Conservation (phyloP, 2,797 vertebrate species). For the Orientallactaga sibirica region DNA sequence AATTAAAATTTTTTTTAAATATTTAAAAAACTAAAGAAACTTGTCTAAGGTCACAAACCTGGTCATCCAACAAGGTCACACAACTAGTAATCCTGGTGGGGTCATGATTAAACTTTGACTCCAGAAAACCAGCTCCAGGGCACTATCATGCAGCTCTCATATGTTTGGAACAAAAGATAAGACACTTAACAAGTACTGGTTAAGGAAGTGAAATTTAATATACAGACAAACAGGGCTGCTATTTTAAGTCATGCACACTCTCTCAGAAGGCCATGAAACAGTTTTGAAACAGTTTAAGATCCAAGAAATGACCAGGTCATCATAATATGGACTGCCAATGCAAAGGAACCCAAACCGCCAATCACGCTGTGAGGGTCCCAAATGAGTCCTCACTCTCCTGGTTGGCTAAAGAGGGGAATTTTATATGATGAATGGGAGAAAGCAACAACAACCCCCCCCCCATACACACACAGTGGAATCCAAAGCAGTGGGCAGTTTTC, state of each 20-base stretch:
- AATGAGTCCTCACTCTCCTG: neutral
- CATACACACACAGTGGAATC: constrained; percentile 20
- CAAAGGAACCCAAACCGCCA: neutral
- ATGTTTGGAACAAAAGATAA: neutral
- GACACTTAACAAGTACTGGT: neutral
- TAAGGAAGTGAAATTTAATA: constrained; percentile 40
- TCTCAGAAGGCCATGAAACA: neutral
- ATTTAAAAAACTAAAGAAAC: neutral
- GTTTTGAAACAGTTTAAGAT: neutral
- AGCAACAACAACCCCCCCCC: neutral
- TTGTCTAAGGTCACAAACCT: neutral
- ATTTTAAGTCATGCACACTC: neutral
- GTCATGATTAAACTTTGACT: neutral
- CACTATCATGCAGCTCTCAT: too few species aligned
- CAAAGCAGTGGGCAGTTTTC: constrained; percentile 77
- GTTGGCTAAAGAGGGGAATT: constrained; percentile 35
- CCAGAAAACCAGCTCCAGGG: neutral
- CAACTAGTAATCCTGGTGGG: neutral
- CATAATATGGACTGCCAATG: neutral
- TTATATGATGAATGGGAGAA: constrained; percentile 56
- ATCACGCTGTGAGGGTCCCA: neutral
- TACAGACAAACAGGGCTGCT: neutral
- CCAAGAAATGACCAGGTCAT: neutral
- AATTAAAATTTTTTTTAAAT: too few species aligned
- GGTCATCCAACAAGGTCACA: neutral